phyloP scores from a whole-genome alignment of 2,797 vertebrate species.

The Chelon labrosus region DNA sequence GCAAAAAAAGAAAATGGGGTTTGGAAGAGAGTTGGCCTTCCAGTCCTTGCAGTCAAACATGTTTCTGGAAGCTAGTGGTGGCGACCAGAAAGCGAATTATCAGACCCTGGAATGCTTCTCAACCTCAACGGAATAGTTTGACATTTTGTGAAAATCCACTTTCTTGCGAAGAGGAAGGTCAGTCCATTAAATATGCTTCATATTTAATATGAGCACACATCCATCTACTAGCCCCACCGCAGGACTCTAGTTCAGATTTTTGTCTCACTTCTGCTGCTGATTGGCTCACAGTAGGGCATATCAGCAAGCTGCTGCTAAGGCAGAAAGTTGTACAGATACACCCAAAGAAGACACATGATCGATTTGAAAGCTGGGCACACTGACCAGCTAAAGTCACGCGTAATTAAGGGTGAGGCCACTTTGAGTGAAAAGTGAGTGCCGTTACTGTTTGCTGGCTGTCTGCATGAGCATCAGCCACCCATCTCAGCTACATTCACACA shows the following conservation, averaged over 20 bases:
- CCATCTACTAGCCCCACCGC: background rate
- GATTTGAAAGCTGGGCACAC: no score
- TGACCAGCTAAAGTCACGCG: no score
- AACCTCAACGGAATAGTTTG: background rate
- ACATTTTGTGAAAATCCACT: background rate
- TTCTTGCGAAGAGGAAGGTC: background rate
- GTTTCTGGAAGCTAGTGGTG: background rate
- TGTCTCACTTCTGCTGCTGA: no score
- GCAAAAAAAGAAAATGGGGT: background rate
- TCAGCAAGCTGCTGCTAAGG: no score
- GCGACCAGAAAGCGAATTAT: conserved; percentile 6
- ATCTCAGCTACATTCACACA: no score
- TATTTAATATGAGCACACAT: background rate
- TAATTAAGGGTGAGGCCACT: no score
- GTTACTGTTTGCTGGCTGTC: no score
- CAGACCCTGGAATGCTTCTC: background rate
- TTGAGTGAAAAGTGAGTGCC: no score
- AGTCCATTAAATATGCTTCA: background rate
- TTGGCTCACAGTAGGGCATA: no score
- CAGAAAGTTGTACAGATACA: no score
- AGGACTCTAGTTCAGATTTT: background rate
- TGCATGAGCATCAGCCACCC: no score
- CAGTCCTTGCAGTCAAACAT: conserved; percentile 11
- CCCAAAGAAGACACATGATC: no score
- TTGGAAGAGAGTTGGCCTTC: conserved; percentile 6